A percentile compares a stretch with the other conserved stretches of the same genome.
Evolutionary conservation across 2,888 invertebrate genomes (phyloP).

Genomic region (Drosophila borealis): DNA sequence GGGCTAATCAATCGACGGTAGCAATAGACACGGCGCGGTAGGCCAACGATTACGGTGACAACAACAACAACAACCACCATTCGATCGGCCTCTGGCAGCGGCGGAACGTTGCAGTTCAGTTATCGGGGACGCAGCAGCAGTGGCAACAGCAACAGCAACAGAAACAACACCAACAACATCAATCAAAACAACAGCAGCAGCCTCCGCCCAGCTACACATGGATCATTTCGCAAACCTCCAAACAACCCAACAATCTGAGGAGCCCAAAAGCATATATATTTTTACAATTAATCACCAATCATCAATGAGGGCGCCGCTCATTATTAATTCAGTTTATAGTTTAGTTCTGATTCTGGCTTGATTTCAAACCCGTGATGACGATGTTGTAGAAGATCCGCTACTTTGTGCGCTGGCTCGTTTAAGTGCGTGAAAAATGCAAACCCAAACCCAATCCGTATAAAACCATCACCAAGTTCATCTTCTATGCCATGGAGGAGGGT

Average conservation of each 20-base stretch:
- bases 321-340: constrained; percentile 37
- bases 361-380: constrained; percentile 60
- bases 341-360: constrained; percentile 42
- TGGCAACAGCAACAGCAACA: constrained; percentile 18
- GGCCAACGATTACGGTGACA: constrained; percentile 62
- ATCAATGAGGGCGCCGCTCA: constrained; percentile 20
- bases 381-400: constrained; percentile 54
- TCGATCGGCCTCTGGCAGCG: constrained; percentile 27
- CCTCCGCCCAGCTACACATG: constrained; percentile 51
- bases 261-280: constrained; percentile 18
- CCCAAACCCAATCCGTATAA: not conserved
- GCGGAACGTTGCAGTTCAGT: constrained; percentile 37
- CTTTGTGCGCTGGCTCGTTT: constrained; percentile 52
- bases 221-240: constrained; percentile 54
- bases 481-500: not conserved
- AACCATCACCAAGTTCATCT: not conserved
- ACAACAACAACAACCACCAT: constrained; percentile 38
- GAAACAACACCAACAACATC: constrained; percentile 19
- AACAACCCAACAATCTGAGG: constrained; percentile 23
- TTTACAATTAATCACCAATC: constrained; percentile 20
- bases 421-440: constrained; percentile 19
- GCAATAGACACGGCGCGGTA: constrained; percentile 86
- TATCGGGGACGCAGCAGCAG: constrained; percentile 38
- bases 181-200: constrained; percentile 23
- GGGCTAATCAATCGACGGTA: constrained; percentile 94